Conservation (phyloP, 2,888 invertebrate species). For the Sylvicola cinctus region DNA sequence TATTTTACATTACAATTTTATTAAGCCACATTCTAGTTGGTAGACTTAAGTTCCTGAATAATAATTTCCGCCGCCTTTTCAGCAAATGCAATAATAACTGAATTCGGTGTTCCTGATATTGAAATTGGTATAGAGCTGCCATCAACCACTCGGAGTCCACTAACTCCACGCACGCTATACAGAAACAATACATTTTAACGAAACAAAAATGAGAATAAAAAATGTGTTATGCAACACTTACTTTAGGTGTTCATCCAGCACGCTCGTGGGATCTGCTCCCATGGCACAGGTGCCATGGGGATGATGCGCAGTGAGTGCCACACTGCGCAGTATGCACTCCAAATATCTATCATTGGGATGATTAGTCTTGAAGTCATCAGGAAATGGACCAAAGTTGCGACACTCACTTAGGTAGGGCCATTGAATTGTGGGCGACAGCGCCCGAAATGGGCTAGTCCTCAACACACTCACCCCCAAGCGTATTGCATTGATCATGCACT, state of each 20-base stretch:
- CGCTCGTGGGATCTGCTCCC: constrained; percentile 22
- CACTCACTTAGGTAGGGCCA: constrained; percentile 43
- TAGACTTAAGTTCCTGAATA: constrained; percentile 11
- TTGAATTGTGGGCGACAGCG: constrained; percentile 39
- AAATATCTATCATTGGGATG: constrained; percentile 31
- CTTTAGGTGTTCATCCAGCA: too few relatives aligned
- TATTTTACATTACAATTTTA: too few relatives aligned
- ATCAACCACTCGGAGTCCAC: constrained; percentile 51
- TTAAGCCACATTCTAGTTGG: too few relatives aligned
- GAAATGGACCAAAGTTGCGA: constrained; percentile 25
- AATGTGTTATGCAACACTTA: neutral
- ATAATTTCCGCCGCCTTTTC: constrained; percentile 41
- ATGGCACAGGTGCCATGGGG: constrained; percentile 60
- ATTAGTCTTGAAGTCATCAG: constrained; percentile 21
- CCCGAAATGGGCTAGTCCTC: constrained; percentile 32
- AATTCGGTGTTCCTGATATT: constrained; percentile 54
- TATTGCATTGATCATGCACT: constrained; percentile 39
- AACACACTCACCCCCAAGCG: constrained; percentile 33
- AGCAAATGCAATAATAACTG: constrained; percentile 41
- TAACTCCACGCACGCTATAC: constrained; percentile 38
- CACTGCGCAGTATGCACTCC: constrained; percentile 40
- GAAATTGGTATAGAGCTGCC: constrained; percentile 63
- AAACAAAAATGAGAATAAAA: neutral
- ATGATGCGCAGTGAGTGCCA: constrained; percentile 54
- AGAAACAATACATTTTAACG: neutral